Base-by-base conservation (phyloP, 1,140 invertebrate species). In the Gryon sp. region DNA sequence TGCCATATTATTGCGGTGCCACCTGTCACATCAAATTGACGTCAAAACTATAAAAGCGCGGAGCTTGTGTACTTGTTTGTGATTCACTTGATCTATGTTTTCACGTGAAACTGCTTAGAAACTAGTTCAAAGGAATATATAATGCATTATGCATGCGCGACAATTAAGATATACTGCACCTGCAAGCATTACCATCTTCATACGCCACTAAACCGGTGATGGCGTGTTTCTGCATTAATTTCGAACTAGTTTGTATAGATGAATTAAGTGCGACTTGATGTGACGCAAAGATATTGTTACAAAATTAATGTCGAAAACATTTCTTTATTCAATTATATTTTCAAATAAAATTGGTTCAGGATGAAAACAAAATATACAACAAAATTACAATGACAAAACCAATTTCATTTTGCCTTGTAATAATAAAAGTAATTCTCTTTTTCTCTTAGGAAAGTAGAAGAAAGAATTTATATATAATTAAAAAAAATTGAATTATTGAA, bases 81-180 rank as follows among this genome's bases (percentile, higher is more conserved):
- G 43, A 28, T 16, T 16, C 24, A 46, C 6, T 38, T 38, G 11
- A 6, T 38, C 11, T 12, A 24, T 45, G 9, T 45, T 22, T 45
- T 20, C 11, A 2, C 4, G n/a, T 26, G 2, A 14, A n/a, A n/a
- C n/a, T n/a, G 14, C 9, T 55, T 55, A 20, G 14, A 36, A 59
- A 60, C 57, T 60, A 46, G 41, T 34, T 60, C 43, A 46, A 36
- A 46, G 28, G 32, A 38, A 50, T 48, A 38, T 26, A 48, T 50
- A 36, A 38, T 48, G 32, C 6, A 60, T 60, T 24, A 53, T 40
- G 50, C 14, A 53, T 36, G 12, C 20, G 11, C 34, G 5, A 18
- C 34, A 57, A 57, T 57, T 45, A 59, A 59, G 55, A 43, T 45
- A 45, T 18, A 62, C 43, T 46, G 30, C 30, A 24, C 16, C 24